Evolutionary conservation across 2,113 vertebrate genomes (phyloP), one percentile per base, ranked within the genome.

Genomic region (Ceuthmochares aereus): DNA sequence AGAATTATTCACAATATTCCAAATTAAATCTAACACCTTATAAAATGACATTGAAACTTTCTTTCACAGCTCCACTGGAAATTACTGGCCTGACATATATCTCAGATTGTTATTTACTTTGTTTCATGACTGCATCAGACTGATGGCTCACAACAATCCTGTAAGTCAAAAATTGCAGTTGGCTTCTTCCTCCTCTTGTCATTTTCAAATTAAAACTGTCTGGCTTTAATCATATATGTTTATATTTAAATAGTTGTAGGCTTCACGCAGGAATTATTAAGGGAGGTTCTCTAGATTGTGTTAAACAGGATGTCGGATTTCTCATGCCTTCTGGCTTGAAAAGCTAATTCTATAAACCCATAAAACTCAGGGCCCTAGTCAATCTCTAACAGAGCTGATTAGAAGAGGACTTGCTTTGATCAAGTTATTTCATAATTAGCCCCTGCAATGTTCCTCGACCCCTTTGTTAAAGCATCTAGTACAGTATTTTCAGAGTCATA

Each of bases 21-120:
- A 88, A 76, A 90, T 76, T 43, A 90, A 64, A 86, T 90, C 66
- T 86, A 86, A 75, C 76, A 51, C 54, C 63, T 90, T 56, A 76
- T 47, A 47, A 79, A 90, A 83, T 9, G 7, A 34, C 49, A 73
- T 9, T 27, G 72, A 78, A 83, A 62, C 42, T 40, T 89, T 56
- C 43, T 60, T 78, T 79, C 49, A 47, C 52, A 67, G 49, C 34
- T 72, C 34, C 43, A 27, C 58, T 52, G 62, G 52, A 88, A 84
- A 68, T 52, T 60, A 76, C 63, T 80, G 79, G 52, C 34, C 75
- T 72, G 58, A 47, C 10, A 18, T 16, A 52, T 12, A 40, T 51
- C 66, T 75, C 11, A 17, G 54, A 30, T 23, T 58, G 36, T 36
- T 83, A 37, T 64, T 84, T 25, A 49, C 10, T 84, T 91, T 75